Evolutionary conservation across 2,113 vertebrate genomes (phyloP), one percentile per base, ranked within the genome.

Genomic region (Rhizomys pruinosus): DNA sequence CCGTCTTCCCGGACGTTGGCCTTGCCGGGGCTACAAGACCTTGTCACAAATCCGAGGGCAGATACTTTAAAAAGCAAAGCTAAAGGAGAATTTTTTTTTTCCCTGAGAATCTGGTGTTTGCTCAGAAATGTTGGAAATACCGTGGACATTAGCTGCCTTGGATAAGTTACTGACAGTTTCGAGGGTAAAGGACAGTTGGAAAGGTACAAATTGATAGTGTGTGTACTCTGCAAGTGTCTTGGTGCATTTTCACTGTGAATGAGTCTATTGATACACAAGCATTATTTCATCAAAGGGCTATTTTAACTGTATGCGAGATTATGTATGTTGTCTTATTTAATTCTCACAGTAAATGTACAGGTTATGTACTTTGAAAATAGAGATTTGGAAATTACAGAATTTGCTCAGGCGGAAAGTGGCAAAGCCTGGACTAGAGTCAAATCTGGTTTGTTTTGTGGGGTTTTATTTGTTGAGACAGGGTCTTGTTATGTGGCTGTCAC

Each of bases 291-390:
- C 37, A 76, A 25, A 64, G 63, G 27, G 32, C 17, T 44, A 61
- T 88, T 81, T 68, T 84, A 85, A 68, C 73, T 93, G 25, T 86
- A 23, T 86, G 87, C 69, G 61, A 80, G 27, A 34, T 77, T 59
- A 4, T 78, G 16, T 77, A 12, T 34, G 19, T 72, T 78, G 7
- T 92, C 29, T 79, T 42, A 66, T 9, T 87, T 63, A 69, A 59
- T 94, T 91, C 8, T 92, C n/a, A 86, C 37, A 92, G 15, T 47
- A 89, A 17, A 25, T 77, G 0, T 91, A n/a, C 87, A 95, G 25
- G 1, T 93, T 85, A 55, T 64, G 23, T 81, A 57, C 68, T 61
- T 34, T 0, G 16, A 25, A 94, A 87, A 73, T 85, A 52, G 34
- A 76, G 23, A 82, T 32, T 73, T 66, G 15, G 6, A 87, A 89